Conservation (phyloP, 2,113 vertebrate genomes). For the Chionodraco myersi region DNA sequence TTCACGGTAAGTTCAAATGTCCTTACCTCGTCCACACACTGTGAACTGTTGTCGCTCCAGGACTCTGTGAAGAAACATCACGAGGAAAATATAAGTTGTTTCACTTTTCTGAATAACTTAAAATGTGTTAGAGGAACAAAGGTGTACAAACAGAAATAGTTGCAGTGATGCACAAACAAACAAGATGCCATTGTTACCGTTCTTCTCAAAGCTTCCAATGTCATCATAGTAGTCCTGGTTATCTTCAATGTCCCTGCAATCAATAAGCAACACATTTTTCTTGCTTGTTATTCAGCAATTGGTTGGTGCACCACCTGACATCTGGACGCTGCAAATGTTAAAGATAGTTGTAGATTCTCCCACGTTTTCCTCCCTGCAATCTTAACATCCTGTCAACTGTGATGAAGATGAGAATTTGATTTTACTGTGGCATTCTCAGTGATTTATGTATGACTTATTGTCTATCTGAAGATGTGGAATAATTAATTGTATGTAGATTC, state of each 20-base stretch:
- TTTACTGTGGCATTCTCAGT: not conserved
- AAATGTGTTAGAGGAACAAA: not conserved
- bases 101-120: not conserved
- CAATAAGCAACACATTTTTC: not conserved
- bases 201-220: constrained; percentile 70
- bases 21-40: constrained; percentile 70
- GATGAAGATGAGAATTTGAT: not conserved
- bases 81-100: not conserved
- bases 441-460: too few relatives aligned
- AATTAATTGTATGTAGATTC: too few relatives aligned
- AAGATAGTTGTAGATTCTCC: not conserved
- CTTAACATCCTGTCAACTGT: not conserved
- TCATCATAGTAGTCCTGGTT: constrained; percentile 81
- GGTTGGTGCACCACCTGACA: too few relatives aligned
- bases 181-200: constrained; percentile 50
- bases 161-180: not conserved
- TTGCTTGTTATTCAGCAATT: not conserved
- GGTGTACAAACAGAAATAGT: not conserved
- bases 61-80: constrained; percentile 69
- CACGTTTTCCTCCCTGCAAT: not conserved
- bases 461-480: too few relatives aligned
- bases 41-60: constrained; percentile 64
- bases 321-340: not conserved
- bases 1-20: not conserved
- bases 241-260: constrained; percentile 61